A percentile compares a stretch with the other conserved stretches of the same genome.
phyloP scores from a whole-genome alignment of 2,113 vertebrate genomes.

The Verasper variegatus region DNA sequence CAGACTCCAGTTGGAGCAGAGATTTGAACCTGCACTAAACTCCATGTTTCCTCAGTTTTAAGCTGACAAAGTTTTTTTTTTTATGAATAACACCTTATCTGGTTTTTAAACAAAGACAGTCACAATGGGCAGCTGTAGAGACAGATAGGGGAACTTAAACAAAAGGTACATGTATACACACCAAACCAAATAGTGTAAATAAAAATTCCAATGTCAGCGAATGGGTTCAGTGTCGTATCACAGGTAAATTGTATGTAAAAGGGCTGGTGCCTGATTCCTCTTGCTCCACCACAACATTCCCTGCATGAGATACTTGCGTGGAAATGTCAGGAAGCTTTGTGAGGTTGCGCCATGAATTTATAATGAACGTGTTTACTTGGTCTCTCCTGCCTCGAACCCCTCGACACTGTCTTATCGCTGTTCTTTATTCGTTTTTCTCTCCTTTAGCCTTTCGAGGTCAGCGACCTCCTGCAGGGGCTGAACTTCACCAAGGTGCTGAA shows the following conservation, averaged over 20 bases:
- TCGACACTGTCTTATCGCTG: background rate
- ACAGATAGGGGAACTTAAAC: no score
- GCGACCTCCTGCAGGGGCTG: slow-evolving; percentile 94
- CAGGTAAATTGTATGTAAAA: no score
- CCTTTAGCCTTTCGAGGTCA: slow-evolving; percentile 91
- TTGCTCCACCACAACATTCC: background rate
- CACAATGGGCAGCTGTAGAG: no score
- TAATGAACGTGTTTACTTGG: background rate
- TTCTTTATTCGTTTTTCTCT: slow-evolving; percentile 6
- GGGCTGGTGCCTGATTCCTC: background rate
- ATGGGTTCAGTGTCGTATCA: no score
- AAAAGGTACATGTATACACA: no score
- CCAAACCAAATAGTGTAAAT: no score
- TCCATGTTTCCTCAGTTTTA: slow-evolving; percentile 26
- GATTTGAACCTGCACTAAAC: slow-evolving; percentile 29
- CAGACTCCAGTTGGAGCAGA: slow-evolving; percentile 60
- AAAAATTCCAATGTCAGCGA: no score
- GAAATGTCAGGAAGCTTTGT: slow-evolving; percentile 17
- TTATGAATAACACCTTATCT: no score
- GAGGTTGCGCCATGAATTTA: slow-evolving; percentile 17
- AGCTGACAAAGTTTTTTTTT: background rate
- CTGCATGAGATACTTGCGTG: background rate
- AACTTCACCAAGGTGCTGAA: slow-evolving; percentile 96
- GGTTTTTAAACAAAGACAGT: no score
- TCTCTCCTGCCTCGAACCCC: background rate